Conservation (phyloP, 2,113 vertebrate genomes). For the Galemys pyrenaicus region DNA sequence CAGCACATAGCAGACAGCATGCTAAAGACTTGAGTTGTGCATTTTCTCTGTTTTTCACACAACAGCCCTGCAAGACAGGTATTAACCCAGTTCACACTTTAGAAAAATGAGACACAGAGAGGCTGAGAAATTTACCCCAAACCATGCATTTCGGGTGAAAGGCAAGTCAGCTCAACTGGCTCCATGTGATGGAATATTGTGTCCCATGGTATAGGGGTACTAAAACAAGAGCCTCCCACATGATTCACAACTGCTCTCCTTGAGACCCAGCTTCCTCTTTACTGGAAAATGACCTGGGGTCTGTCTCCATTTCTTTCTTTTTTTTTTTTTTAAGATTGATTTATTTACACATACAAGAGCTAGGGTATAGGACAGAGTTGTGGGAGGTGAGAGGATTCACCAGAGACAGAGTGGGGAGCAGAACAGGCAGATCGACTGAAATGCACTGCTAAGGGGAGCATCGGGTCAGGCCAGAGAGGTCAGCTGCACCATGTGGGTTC, state of each 20-base stretch:
- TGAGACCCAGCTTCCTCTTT: neutral
- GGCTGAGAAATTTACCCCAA: neutral
- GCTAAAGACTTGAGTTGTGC: too few relatives aligned
- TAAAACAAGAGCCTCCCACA: neutral
- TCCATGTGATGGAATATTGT: neutral
- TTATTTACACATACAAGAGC: too few relatives aligned
- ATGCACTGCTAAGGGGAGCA: too few relatives aligned
- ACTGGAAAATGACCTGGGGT: neutral
- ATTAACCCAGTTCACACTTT: neutral
- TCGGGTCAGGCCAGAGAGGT: too few relatives aligned
- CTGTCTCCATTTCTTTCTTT: neutral
- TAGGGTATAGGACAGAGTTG: too few relatives aligned
- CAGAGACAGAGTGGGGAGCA: too few relatives aligned
- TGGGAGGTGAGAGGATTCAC: too few relatives aligned
- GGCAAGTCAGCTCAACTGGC: neutral
- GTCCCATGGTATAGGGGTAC: neutral
- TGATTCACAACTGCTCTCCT: neutral
- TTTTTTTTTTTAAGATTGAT: too few relatives aligned
- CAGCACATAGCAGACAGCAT: neutral
- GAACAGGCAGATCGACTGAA: too few relatives aligned
- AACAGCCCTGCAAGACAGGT: neutral
- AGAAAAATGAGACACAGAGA: neutral
- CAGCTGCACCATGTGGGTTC: too few relatives aligned
- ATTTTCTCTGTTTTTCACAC: neutral
- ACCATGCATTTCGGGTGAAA: neutral